Percentiles rank a stretch among this genome's conserved stretches.
Evolutionary conservation across 2,888 invertebrate genomes (phyloP).

Genomic region (Drosophila stalkeri): DNA sequence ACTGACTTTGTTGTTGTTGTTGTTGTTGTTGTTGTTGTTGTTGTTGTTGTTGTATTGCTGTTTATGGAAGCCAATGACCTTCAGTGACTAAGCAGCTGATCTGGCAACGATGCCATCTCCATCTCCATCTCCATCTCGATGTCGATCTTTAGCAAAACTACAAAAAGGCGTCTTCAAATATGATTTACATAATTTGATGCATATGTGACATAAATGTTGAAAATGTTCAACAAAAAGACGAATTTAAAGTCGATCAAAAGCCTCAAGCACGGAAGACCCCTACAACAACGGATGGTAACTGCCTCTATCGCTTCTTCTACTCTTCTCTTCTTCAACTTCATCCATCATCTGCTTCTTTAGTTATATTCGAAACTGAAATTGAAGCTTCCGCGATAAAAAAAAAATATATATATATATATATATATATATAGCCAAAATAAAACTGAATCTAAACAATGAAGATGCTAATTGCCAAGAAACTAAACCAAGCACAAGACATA

Average conservation of each 20-base stretch:
- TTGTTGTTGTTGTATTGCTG: not conserved
- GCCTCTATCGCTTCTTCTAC: not conserved
- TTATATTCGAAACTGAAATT: conserved; percentile 31
- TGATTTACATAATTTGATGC: conserved; percentile 69
- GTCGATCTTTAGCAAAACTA: conserved; percentile 8
- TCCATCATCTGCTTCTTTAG: not conserved
- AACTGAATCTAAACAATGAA: conserved; percentile 62
- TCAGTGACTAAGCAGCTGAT: conserved; percentile 57
- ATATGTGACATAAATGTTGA: conserved; percentile 43
- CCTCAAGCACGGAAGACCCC: conserved; percentile 63
- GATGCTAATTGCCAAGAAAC: conserved; percentile 70
- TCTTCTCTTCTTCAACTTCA: conserved; percentile 5
- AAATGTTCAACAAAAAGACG: conserved; percentile 10
- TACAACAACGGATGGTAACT: conserved; percentile 20
- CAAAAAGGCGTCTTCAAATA: conserved; percentile 41
- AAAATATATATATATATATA: conserved; percentile 7
- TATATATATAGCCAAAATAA: conserved; percentile 22
- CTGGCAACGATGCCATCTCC: conserved; percentile 17
- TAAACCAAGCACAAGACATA: conserved; percentile 37
- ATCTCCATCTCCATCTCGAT: too few relatives aligned
- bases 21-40: conserved; percentile 36
- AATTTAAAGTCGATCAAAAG: conserved; percentile 74
- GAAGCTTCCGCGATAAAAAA: conserved; percentile 64
- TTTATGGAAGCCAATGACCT: conserved; percentile 54
- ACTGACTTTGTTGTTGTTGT: conserved; percentile 50